Base-by-base conservation (phyloP, 92 coral and sea anemone species). In the Epizoanthus fatuus region DNA sequence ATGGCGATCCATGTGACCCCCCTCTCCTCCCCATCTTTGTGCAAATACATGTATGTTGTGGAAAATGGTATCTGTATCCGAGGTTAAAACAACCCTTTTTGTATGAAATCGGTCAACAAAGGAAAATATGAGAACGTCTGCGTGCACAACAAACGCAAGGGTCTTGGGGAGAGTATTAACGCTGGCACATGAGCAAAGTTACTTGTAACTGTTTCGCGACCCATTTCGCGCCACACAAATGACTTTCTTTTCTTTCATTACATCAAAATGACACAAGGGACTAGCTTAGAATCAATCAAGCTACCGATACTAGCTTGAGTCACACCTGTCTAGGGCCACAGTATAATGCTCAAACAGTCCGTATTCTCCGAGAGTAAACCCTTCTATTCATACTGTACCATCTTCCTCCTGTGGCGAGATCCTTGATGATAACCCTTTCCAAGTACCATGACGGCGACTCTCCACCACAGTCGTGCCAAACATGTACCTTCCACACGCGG, bases 381-480 rank as follows among this genome's bases (percentile, higher is more conserved):
- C 9, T 13, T 14, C 10, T 22, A 3, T 60, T 67, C 45, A 16
- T 29, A 58, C 12, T 65, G 5, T 68, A 94, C 98, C 98, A 90
- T 85, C 84, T 92, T 44, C 57, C 75, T 16, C 85, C 83, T 37
- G 87, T 74, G 25, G 80, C 73, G 56, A 92, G 73, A 44, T 94
- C 94, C 62, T 79, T 90, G 39, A 94, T 75, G 29, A 73, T 83
- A 6, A 94, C 88, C 72, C 86, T 84, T 83, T 94, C 89, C 69
- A 94, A 74, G 81, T 78, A 94, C 98, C 98, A 94, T 29, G 89
- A 52, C 11, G 98, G 98, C 16, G 66, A 80, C 5, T 79, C 81
- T 13, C 98, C 98, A 11, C 81, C 69, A 39, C 91, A 90, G 77
- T 94, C 91, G 47, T 94, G 98, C 98, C 98, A 94, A 13, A 94